These are phyloP conservation scores for Eupelmus urozonus DNA, from an alignment of 2,888 invertebrate species.

Conservation along the genomic window DNA sequence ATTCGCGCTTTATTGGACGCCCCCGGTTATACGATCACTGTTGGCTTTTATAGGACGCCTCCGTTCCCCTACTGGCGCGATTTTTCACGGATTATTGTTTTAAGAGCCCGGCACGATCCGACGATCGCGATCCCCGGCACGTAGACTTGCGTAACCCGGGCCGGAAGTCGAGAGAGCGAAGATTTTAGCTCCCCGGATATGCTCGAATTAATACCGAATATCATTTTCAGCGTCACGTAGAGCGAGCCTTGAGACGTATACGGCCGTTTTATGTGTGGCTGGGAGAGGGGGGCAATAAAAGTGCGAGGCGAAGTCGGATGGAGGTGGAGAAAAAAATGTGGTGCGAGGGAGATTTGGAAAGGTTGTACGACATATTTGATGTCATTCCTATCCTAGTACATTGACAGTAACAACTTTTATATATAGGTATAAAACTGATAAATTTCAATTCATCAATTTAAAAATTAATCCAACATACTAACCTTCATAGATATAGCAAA, in stretches of 20 bases:
- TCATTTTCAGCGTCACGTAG: constrained; percentile 54
- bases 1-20: constrained; percentile 50
- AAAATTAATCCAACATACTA: too few relatives aligned
- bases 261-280: constrained; percentile 31
- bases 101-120: constrained; percentile 58
- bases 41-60: constrained; percentile 65
- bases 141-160: too few relatives aligned
- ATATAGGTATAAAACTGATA: too few relatives aligned
- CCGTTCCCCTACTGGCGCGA: constrained; percentile 43
- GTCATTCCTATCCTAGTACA: too few relatives aligned
- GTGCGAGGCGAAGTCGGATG: neutral
- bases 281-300: constrained; percentile 37
- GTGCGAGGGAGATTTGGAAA: too few relatives aligned
- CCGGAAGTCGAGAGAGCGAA: neutral
- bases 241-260: constrained; percentile 5
- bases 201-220: constrained; percentile 56
- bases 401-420: too few relatives aligned
- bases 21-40: constrained; percentile 66
- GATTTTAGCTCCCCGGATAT: constrained; percentile 57
- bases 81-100: constrained; percentile 72
- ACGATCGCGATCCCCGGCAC: constrained; percentile 54
- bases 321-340: neutral
- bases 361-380: too few relatives aligned
- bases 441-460: too few relatives aligned
- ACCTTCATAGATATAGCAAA: too few relatives aligned